These are phyloP conservation scores for Sisyra nigra DNA, from an alignment of 2,888 invertebrate species.

Conservation along the genomic window DNA sequence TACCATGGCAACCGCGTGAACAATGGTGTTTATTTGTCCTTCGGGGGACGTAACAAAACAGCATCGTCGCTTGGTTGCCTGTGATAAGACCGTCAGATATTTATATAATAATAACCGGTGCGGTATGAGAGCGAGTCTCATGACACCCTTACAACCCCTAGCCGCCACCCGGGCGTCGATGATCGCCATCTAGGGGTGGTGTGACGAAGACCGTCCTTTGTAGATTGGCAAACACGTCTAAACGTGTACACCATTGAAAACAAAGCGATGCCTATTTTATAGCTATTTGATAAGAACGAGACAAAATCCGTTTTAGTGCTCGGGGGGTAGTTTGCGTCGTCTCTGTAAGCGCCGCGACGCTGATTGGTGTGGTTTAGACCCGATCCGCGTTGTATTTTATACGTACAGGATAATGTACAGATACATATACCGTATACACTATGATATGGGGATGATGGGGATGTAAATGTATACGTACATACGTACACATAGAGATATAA, in stretches of 20 bases:
- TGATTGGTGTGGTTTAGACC: not conserved
- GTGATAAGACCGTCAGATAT: slow-evolving; percentile 9
- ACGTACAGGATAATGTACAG: too few relatives aligned
- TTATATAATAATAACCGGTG: slow-evolving; percentile 7
- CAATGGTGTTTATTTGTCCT: slow-evolving; percentile 34
- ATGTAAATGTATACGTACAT: too few relatives aligned
- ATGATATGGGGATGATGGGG: too few relatives aligned
- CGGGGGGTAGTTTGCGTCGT: not conserved
- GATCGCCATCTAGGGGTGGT: not conserved
- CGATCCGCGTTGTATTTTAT: too few relatives aligned
- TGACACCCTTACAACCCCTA: too few relatives aligned
- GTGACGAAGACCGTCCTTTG: not conserved
- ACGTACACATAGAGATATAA: too few relatives aligned
- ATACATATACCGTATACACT: too few relatives aligned
- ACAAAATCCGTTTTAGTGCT: not conserved
- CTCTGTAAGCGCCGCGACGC: not conserved
- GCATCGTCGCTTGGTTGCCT: slow-evolving; percentile 18
- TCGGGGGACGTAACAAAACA: slow-evolving; percentile 32
- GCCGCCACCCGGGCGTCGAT: not conserved
- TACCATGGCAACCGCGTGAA: slow-evolving; percentile 29
- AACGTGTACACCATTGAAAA: not conserved
- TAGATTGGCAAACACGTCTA: not conserved
- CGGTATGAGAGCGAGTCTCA: too few relatives aligned
- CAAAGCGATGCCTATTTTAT: too few relatives aligned
- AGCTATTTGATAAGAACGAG: too few relatives aligned